phyloP scores from a whole-genome alignment of 2,888 invertebrate genomes.

The Smittia aterrima region DNA sequence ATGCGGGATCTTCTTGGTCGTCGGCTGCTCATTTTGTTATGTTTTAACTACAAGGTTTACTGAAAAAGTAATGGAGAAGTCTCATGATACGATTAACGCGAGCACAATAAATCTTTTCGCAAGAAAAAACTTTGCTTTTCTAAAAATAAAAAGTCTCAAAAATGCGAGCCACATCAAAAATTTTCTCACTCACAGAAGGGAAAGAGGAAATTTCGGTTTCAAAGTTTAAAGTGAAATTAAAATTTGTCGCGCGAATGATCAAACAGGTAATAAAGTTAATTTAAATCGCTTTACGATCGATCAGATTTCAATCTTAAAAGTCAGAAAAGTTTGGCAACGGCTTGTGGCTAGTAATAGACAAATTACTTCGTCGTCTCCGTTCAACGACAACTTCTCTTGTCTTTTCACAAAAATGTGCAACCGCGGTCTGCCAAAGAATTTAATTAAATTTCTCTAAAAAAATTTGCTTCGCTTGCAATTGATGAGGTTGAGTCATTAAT shows the following conservation, averaged over 20 bases:
- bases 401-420: background rate
- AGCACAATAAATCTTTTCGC: constrained; percentile 24
- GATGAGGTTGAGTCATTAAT: background rate
- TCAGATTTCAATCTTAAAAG: background rate
- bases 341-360: background rate
- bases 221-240: background rate
- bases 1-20: constrained; percentile 67
- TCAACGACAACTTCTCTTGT: background rate
- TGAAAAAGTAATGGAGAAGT: background rate
- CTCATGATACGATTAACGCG: background rate
- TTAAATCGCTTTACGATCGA: background rate
- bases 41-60: background rate
- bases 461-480: background rate
- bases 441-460: background rate
- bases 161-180: background rate
- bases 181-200: background rate
- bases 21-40: constrained; percentile 32
- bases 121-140: background rate
- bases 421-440: background rate
- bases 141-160: constrained; percentile 22
- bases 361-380: background rate
- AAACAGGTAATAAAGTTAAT: background rate
- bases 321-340: background rate
- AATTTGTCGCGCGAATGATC: background rate
- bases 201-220: background rate